Base-by-base conservation (phyloP, 2,888 invertebrate species). In the Dexiosoma caninum region DNA sequence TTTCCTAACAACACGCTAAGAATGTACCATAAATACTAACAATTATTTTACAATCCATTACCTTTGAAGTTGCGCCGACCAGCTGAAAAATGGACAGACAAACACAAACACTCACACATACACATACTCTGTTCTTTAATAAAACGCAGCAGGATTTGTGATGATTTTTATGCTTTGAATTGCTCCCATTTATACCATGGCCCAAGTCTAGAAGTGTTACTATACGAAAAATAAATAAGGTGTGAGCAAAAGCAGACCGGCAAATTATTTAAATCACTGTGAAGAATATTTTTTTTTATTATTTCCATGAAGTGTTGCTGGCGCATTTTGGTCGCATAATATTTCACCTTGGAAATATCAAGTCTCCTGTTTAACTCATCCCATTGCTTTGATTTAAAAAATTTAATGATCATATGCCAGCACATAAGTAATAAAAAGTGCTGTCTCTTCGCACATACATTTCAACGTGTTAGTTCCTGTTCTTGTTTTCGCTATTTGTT, bases 1-100 rank as follows among this genome's bases (percentile, higher is more conserved):
- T 71, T 80, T 64, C 57, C 72, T 81, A 77, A 72, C 72, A 72
- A 81, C 77, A 81, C 53, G 71, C 81, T 77, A 71, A 67, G 46
- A 81, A 72, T 76, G 62, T 72, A 72, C 62, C 72, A 77, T 62
- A 76, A 76, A 76, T 64, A 67, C 60, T 67, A 76, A 62, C 80
- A 76, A 76, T 72, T 76, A 80, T 60, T 81, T 81, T 72, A 81
- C 77, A 81, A 72, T 77, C 57, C 62, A 67, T 64, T 57, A 49
- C 32, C 42, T 77, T 77, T 77, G 77, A 77, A 77, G 77, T 77
- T 53, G 3, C n/a, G 12, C 77, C 77, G 76, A 40, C 35, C 1
- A 32, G 37, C 42, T 37, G 42, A 51, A 59, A 71, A 42, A 62
- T 53, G 16, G 62, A 53, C 21, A 23, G 42, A 53, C 53, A 35